Evolutionary conservation across 2,113 vertebrate species (phyloP).

Genomic region (Columba livia): DNA sequence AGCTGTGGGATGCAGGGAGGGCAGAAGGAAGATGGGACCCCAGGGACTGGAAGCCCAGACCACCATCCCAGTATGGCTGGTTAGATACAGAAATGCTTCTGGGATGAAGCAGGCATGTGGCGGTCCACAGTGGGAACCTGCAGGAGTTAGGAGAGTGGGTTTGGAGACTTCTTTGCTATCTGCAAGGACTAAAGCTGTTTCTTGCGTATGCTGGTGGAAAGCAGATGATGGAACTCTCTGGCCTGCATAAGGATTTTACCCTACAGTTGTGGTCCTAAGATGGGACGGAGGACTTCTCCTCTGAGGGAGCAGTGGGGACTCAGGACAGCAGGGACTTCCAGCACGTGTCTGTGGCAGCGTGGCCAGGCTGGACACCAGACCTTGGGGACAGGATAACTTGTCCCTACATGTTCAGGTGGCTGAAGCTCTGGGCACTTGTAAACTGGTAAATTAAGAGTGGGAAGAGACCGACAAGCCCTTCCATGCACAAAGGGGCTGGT

Average conservation of each 20-base stretch:
- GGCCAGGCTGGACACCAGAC: not conserved
- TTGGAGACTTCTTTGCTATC: not conserved
- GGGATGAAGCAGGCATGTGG: not conserved
- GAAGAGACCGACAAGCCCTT: not conserved
- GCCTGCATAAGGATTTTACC: not conserved
- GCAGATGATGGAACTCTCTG: not conserved
- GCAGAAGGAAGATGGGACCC: not conserved
- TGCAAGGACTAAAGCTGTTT: not conserved
- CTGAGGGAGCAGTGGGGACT: not conserved
- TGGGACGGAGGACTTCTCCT: not conserved
- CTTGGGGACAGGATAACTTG: not conserved
- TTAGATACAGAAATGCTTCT: not conserved
- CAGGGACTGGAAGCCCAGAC: not conserved
- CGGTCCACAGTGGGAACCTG: accelerated
- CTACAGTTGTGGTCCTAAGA: not conserved
- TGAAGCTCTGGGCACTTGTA: not conserved
- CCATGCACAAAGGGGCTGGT: not conserved
- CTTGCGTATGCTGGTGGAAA: not conserved
- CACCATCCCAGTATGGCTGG: not conserved
- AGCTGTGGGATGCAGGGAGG: not conserved
- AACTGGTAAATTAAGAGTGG: not conserved
- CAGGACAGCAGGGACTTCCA: not conserved
- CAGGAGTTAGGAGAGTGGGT: not conserved
- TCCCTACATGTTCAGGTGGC: not conserved
- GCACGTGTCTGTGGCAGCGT: not conserved